phyloP scores from a whole-genome alignment of 2,888 invertebrate species.

The Carterocephalus palaemon region DNA sequence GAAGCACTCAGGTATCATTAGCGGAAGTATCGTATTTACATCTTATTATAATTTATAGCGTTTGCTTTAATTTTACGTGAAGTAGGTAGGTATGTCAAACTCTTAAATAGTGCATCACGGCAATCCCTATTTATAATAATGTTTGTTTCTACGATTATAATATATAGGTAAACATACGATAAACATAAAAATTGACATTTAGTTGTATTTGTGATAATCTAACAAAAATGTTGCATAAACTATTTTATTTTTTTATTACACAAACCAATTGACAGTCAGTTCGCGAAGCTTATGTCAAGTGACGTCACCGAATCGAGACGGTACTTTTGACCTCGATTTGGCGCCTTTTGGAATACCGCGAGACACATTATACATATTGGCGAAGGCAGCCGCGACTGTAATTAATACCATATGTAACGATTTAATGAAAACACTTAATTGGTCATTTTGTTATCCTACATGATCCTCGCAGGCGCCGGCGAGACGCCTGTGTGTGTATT shows the following conservation, averaged over 20 bases:
- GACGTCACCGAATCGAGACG: slow-evolving; percentile 15
- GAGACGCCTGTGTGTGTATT: slow-evolving; percentile 2
- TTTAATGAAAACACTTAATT: slow-evolving; percentile 15
- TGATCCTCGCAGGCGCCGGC: slow-evolving; percentile 12
- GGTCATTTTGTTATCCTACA: slow-evolving; percentile 7
- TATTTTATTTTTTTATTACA: too few species aligned
- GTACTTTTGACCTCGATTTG: slow-evolving; percentile 16
- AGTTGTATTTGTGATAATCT: too few species aligned
- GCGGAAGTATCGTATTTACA: slow-evolving; percentile 14
- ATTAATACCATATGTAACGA: slow-evolving; percentile 23
- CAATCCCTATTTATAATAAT: too few species aligned
- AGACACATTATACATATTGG: slow-evolving; percentile 15
- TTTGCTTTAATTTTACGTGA: too few species aligned
- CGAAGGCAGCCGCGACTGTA: slow-evolving; percentile 18
- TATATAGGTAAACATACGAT: too few species aligned
- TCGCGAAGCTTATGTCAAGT: slow-evolving; percentile 7
- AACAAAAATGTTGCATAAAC: too few species aligned
- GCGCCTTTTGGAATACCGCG: slow-evolving; percentile 15
- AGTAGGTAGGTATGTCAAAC: too few species aligned
- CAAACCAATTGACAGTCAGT: slow-evolving; percentile 1
- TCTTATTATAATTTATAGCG: slow-evolving; percentile 1
- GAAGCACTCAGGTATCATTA: not conserved
- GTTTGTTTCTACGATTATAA: too few species aligned
- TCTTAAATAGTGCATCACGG: too few species aligned
- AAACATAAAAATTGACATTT: too few species aligned